Conservation (phyloP, 2,113 vertebrate species). For the Trochalopteron elliotii region DNA sequence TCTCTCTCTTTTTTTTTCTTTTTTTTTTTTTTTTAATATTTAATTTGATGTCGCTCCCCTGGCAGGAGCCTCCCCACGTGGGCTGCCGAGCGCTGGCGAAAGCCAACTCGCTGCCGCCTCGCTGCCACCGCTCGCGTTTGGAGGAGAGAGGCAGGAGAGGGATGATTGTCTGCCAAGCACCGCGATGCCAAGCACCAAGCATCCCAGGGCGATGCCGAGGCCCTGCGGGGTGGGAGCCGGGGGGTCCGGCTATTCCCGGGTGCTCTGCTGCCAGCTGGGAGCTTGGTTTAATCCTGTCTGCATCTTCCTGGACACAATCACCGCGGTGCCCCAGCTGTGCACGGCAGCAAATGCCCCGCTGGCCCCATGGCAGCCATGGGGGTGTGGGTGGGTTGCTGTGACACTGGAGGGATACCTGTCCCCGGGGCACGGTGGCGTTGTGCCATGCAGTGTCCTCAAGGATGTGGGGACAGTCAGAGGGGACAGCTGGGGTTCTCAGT, state of each 20-base stretch:
- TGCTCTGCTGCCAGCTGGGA: neutral
- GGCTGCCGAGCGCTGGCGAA: neutral
- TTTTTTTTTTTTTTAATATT: neutral
- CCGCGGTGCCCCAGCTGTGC: neutral
- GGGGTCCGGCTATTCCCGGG: rapidly evolving
- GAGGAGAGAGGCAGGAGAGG: neutral
- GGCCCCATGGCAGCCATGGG: rapidly evolving
- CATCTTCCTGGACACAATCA: neutral
- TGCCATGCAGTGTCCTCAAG: neutral
- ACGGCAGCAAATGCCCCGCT: rapidly evolving
- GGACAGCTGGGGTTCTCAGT: neutral
- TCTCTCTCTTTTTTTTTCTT: no score
- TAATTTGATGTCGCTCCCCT: neutral
- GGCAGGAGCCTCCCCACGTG: constrained; percentile 16
- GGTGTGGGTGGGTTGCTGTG: neutral
- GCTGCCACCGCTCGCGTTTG: neutral
- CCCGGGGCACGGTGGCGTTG: neutral
- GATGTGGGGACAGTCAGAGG: neutral
- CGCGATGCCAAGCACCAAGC: no score
- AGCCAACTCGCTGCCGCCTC: neutral
- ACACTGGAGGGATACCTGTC: rapidly evolving
- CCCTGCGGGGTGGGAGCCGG: neutral
- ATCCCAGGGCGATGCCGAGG: neutral
- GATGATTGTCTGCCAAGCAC: neutral
- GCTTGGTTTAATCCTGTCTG: rapidly evolving